These are phyloP conservation scores for Dicrostonyx torquatus DNA, from an alignment of 2,797 vertebrate species.

Conservation along the genomic window DNA sequence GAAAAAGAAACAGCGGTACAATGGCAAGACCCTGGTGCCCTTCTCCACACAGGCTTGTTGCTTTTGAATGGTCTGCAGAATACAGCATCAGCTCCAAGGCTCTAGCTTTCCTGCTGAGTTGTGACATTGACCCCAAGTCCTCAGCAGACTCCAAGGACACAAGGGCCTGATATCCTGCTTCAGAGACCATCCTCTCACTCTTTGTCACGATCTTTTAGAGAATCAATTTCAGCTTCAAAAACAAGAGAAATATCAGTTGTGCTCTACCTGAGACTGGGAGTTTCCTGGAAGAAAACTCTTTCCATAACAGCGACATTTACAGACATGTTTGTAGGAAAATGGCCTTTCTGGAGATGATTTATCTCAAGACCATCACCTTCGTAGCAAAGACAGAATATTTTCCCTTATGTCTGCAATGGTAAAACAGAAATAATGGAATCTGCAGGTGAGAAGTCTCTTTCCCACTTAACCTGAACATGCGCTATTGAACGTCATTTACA, in stretches of 20 bases:
- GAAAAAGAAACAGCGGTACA: not conserved
- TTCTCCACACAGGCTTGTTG: not conserved
- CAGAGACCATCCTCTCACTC: not conserved
- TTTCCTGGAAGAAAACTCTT: not conserved
- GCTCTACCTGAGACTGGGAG: not conserved
- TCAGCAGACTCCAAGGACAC: not conserved
- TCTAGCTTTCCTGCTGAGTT: not conserved
- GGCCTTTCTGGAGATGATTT: not conserved
- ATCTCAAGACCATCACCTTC: not conserved
- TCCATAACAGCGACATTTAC: not conserved
- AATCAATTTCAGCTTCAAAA: not conserved
- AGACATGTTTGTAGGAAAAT: not conserved
- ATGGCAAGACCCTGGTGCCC: not conserved
- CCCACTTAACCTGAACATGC: not conserved
- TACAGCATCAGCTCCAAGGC: not conserved
- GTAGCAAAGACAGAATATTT: not conserved
- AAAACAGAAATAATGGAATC: not conserved
- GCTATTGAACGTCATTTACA: not conserved
- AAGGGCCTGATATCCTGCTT: not conserved
- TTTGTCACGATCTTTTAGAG: not conserved
- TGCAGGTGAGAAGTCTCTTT: not conserved
- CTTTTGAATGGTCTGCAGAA: not conserved
- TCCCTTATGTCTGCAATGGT: not conserved
- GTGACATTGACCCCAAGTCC: not conserved
- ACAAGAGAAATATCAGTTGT: not conserved